Percentiles rank a stretch among this genome's conserved stretches.
These are phyloP conservation scores for Eunapius fragilis DNA, from an alignment of 37 sponge, comb jelly and placozoan genomes.

Conservation along the genomic window DNA sequence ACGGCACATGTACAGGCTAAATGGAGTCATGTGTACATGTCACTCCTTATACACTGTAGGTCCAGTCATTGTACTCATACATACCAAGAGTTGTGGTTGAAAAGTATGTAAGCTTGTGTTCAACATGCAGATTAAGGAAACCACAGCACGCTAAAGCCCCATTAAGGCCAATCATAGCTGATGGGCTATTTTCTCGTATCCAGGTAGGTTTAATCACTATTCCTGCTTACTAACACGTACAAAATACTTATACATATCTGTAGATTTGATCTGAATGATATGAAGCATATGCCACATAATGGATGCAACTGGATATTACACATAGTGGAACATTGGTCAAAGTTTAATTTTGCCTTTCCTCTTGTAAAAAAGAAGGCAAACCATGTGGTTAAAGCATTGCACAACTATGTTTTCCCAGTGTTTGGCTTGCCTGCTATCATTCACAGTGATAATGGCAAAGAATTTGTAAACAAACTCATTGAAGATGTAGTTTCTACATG, in stretches of 20 bases:
- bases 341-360: conserved; percentile 49
- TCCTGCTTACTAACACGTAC: background rate
- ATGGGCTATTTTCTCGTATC: background rate
- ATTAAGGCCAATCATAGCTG: background rate
- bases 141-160: background rate
- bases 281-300: conserved; percentile 39
- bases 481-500: conserved; percentile 1
- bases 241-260: background rate
- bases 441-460: conserved; percentile 37
- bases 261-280: conserved; percentile 46
- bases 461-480: conserved; percentile 32
- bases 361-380: conserved; percentile 1
- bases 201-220: background rate
- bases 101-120: background rate
- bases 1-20: background rate
- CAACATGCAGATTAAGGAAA: no score
- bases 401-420: conserved; percentile 15
- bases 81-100: background rate
- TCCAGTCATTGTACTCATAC: background rate
- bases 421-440: conserved; percentile 47
- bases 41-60: background rate
- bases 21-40: background rate
- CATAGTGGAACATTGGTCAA: conserved; percentile 47
- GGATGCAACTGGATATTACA: conserved; percentile 39
- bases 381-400: conserved; percentile 11